Evolutionary conservation across 1,140 invertebrate genomes (phyloP).

Genomic region (Euwallacea similis): DNA sequence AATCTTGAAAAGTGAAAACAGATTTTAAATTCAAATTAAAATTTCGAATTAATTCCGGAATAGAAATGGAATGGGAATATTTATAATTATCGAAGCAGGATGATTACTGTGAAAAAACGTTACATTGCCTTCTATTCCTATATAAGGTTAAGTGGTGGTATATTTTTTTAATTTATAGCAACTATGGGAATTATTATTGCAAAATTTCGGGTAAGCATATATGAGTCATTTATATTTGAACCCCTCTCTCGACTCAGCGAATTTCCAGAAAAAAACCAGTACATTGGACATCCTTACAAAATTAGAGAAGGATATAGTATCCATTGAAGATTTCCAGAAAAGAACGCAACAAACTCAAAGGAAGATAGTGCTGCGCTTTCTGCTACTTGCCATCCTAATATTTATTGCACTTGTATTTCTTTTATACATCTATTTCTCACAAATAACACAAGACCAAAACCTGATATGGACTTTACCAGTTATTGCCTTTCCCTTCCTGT

Average conservation of each 20-base stretch:
- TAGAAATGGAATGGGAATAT: no score
- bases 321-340: slow-evolving; percentile 76
- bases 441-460: slow-evolving; percentile 67
- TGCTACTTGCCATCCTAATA: slow-evolving; percentile 77
- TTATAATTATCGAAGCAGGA: no score
- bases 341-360: slow-evolving; percentile 79
- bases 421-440: slow-evolving; percentile 80
- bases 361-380: slow-evolving; percentile 74
- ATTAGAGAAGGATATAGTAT: slow-evolving; percentile 78
- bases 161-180: neutral
- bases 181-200: slow-evolving; percentile 50
- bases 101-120: no score
- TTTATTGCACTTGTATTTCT: slow-evolving; percentile 74
- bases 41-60: no score
- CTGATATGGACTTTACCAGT: slow-evolving; percentile 73
- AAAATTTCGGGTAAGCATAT: slow-evolving; percentile 49
- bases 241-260: neutral
- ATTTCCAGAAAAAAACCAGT: slow-evolving; percentile 75
- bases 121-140: no score
- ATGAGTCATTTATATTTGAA: neutral
- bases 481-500: slow-evolving; percentile 77
- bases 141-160: no score
- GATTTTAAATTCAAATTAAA: no score
- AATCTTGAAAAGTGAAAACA: no score
- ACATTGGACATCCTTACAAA: slow-evolving; percentile 75